phyloP scores from a whole-genome alignment of 2,888 invertebrate genomes.

The Machimus atricapillus region DNA sequence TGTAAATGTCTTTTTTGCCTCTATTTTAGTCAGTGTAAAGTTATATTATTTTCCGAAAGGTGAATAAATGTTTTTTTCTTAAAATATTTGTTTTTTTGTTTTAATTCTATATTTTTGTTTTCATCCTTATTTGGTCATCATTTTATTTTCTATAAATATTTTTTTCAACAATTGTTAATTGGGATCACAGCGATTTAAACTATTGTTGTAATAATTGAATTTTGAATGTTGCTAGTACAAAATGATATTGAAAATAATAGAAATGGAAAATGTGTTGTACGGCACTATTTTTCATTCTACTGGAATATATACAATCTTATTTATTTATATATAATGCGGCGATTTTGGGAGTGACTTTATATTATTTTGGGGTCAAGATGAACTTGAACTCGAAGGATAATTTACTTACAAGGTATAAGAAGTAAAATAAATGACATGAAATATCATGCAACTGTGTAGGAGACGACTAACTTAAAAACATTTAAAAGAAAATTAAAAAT shows the following conservation, averaged over 20 bases:
- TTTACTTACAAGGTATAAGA: neutral
- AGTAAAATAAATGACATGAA: neutral
- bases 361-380: neutral
- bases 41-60: constrained; percentile 21
- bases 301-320: neutral
- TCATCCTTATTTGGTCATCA: neutral
- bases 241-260: too few relatives aligned
- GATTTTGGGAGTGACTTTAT: neutral
- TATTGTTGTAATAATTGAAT: neutral
- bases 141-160: neutral
- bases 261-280: too few relatives aligned
- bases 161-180: neutral
- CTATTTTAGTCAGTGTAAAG: neutral
- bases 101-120: neutral
- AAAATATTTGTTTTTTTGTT: constrained; percentile 6
- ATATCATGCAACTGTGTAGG: neutral
- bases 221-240: neutral
- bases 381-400: neutral
- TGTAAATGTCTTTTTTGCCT: constrained; percentile 7
- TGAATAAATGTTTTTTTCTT: constrained; percentile 29
- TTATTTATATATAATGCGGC: neutral
- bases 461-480: neutral
- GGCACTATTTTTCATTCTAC: too few relatives aligned
- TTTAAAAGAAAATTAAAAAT: too few relatives aligned
- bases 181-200: neutral